These are phyloP conservation scores for Schizotus pectinicornis DNA, from an alignment of 2,888 invertebrate genomes.

Conservation along the genomic window DNA sequence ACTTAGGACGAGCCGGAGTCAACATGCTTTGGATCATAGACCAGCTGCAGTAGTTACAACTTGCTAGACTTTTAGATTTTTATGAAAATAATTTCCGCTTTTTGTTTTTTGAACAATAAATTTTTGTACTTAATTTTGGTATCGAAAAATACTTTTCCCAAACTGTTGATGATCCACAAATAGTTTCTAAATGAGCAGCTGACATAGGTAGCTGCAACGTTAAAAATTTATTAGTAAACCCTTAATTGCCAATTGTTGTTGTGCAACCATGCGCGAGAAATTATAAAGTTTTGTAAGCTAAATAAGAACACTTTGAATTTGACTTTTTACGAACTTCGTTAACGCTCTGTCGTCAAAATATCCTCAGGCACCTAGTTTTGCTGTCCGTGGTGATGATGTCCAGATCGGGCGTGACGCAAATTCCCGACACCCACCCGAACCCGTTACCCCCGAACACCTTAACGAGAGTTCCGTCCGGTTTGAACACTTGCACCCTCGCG, in stretches of 20 bases:
- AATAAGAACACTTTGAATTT: no score
- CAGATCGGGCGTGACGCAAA: constrained; percentile 65
- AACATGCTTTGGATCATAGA: constrained; percentile 82
- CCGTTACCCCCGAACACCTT: constrained; percentile 68
- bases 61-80: neutral
- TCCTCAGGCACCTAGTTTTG: constrained; percentile 61
- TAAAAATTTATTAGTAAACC: no score
- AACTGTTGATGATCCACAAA: no score
- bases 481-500: constrained; percentile 76
- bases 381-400: constrained; percentile 70
- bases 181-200: no score
- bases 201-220: no score
- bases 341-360: constrained; percentile 49
- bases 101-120: neutral
- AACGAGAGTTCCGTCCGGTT: constrained; percentile 71
- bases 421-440: constrained; percentile 75
- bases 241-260: no score
- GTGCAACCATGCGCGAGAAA: no score
- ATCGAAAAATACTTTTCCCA: no score
- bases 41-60: constrained; percentile 29
- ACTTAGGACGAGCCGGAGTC: constrained; percentile 79
- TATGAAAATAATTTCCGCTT: no score
- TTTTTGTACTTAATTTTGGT: neutral
- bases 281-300: no score
- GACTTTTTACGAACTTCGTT: no score